Conservation (phyloP, 2,888 invertebrate genomes). For the Sesamia inferens region DNA sequence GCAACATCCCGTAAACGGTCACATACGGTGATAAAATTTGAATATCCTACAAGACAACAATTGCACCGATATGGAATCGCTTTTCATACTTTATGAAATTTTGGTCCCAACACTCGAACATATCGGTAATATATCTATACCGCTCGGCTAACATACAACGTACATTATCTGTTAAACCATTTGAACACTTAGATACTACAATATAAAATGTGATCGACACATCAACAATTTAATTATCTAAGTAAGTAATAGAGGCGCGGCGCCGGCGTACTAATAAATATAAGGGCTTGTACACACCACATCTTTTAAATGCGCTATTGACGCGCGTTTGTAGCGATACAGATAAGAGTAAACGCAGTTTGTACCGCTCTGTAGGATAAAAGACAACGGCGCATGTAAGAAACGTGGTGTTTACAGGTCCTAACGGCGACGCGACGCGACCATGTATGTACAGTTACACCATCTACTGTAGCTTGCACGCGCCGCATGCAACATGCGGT, state of each 20-base stretch:
- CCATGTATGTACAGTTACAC: slow-evolving; percentile 6
- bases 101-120: slow-evolving; percentile 83
- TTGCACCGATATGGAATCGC: slow-evolving; percentile 72
- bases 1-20: slow-evolving; percentile 83
- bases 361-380: no score
- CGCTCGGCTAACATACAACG: slow-evolving; percentile 67
- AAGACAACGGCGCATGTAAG: no score
- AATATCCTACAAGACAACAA: slow-evolving; percentile 81
- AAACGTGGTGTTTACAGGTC: no score
- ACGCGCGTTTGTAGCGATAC: no score
- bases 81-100: slow-evolving; percentile 77
- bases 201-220: slow-evolving; percentile 80
- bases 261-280: slow-evolving; percentile 54
- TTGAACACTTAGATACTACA: slow-evolving; percentile 80
- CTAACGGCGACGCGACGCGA: slow-evolving; percentile 45
- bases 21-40: slow-evolving; percentile 85
- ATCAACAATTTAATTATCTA: slow-evolving; percentile 80
- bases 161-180: slow-evolving; percentile 75
- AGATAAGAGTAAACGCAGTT: no score
- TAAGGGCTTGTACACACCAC: slow-evolving; percentile 6
- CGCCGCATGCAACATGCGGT: slow-evolving; percentile 13
- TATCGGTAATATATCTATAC: slow-evolving; percentile 68
- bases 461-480: slow-evolving; percentile 18
- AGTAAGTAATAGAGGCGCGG: slow-evolving; percentile 64
- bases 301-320: no score